phyloP scores from a whole-genome alignment of 1,140 invertebrate genomes.

The Eufriesea mexicana region DNA sequence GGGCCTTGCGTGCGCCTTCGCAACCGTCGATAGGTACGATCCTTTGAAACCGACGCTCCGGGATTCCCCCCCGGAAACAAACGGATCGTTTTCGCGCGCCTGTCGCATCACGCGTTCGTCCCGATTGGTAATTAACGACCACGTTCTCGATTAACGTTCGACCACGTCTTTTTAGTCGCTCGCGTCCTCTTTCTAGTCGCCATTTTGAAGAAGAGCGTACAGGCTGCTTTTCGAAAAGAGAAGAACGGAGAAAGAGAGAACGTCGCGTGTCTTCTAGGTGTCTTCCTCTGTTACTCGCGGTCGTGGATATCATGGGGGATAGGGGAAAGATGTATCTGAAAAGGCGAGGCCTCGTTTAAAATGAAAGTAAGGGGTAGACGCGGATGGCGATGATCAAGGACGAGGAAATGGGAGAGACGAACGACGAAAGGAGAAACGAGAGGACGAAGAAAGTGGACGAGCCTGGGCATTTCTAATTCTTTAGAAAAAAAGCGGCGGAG shows the following conservation, averaged over 20 bases:
- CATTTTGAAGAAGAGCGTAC: too few species aligned
- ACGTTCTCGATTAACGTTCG: too few species aligned
- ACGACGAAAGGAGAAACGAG: not conserved
- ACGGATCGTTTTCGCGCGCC: not conserved
- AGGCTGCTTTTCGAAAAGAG: too few species aligned
- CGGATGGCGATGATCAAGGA: not conserved
- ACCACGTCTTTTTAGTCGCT: too few species aligned
- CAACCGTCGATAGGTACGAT: not conserved
- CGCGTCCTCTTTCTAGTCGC: too few species aligned
- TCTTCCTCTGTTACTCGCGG: too few species aligned
- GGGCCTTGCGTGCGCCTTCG: constrained; percentile 16
- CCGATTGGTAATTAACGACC: not conserved
- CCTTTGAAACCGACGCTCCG: not conserved
- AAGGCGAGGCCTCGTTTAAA: not conserved
- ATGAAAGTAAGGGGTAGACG: not conserved
- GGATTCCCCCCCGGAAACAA: not conserved
- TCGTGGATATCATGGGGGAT: not conserved
- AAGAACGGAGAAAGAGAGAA: too few species aligned
- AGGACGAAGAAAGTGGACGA: not conserved
- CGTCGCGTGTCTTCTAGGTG: too few species aligned
- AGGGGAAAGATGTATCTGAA: not conserved
- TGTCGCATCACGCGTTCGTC: not conserved
- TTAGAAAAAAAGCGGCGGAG: constrained; percentile 71
- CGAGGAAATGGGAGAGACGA: not conserved
- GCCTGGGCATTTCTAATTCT: constrained; percentile 68